These are phyloP conservation scores for Philypnodon macrostomus DNA, from an alignment of 2,797 vertebrate genomes.

Conservation along the genomic window DNA sequence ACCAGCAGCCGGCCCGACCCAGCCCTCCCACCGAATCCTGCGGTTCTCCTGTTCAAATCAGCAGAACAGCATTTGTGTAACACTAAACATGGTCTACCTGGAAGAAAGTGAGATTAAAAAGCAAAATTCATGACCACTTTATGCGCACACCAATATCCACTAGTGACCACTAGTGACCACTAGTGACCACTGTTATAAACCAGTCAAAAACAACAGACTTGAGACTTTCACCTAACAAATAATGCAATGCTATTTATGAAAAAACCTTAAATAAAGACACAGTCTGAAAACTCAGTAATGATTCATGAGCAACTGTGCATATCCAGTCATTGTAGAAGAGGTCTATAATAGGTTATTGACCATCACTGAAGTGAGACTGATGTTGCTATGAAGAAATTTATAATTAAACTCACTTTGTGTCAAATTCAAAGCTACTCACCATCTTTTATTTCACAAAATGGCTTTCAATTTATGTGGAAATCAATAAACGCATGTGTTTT, in stretches of 20 bases:
- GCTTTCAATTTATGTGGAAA: conserved; percentile 14
- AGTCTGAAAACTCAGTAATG: conserved; percentile 27
- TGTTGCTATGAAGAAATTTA: conserved; percentile 29
- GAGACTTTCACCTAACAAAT: conserved; percentile 13
- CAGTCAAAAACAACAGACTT: background rate
- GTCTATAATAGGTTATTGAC: conserved; percentile 53
- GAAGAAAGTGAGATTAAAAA: background rate
- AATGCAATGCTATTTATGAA: conserved; percentile 18
- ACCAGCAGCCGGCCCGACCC: too few species aligned
- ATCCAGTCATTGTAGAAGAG: conserved; percentile 31
- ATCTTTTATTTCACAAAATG: conserved; percentile 12
- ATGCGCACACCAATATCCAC: background rate
- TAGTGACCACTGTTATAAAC: background rate
- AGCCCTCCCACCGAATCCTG: too few species aligned
- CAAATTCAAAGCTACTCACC: conserved; percentile 4
- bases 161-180: background rate
- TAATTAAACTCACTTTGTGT: conserved; percentile 24
- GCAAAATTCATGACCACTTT: background rate
- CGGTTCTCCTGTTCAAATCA: too few species aligned
- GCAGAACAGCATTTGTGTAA: background rate
- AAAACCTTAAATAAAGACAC: conserved; percentile 29
- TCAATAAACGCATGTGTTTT: background rate
- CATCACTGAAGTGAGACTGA: conserved; percentile 39
- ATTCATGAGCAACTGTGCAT: conserved; percentile 36
- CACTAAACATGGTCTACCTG: background rate